Base-by-base conservation (phyloP, 2,888 invertebrate genomes). In the Andrena chrysosceles region DNA sequence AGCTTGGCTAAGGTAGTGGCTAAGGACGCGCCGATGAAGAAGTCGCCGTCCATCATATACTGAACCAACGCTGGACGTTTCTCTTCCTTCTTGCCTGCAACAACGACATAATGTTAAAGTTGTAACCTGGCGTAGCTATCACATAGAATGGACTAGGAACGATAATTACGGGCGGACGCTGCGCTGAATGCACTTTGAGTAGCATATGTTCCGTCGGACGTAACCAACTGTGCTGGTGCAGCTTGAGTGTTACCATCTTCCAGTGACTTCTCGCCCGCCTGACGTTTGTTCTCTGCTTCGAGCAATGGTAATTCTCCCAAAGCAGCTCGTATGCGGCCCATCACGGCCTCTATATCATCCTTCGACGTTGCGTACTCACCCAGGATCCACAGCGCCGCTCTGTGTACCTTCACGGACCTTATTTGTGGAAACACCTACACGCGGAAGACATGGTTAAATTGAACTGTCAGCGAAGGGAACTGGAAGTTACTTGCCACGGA, bases 151-250 rank as follows among this genome's bases (percentile, higher is more conserved):
- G 23, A 10, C 23, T 23, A 52, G n/a, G 8, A 62, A 2, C 52
- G 0, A 70, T 59, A 82, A 56, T 72, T 91, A 91, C 94, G 90
- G 52, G 89, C 64, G 96, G 96, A 95, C 31, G 96, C 95, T 88
- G 98, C 95, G 92, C 98, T 99, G 94, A 99, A 99, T 59, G 99
- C 99, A 86, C 99, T 99, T 94, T 99, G 99, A 3, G 99, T 97
- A 33, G 99, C 99, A 94, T 99, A 99, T 0, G 99, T 99, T 26
- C 99, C 99, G 95, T 99, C 99, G 49, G 99, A 99, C 63, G 99
- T 99, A 59, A 99, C 99, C 80, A 98, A 94, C 90, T 96, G 97
- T 48, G 96, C 95, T 2, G 93, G 92, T 42, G 88, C 80, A n/a
- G 87, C 59, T 80, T 91, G 91, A 2, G 89, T 86, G 10, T 74